Conservation (phyloP, 2,888 invertebrate genomes). For the Meta bourneti region DNA sequence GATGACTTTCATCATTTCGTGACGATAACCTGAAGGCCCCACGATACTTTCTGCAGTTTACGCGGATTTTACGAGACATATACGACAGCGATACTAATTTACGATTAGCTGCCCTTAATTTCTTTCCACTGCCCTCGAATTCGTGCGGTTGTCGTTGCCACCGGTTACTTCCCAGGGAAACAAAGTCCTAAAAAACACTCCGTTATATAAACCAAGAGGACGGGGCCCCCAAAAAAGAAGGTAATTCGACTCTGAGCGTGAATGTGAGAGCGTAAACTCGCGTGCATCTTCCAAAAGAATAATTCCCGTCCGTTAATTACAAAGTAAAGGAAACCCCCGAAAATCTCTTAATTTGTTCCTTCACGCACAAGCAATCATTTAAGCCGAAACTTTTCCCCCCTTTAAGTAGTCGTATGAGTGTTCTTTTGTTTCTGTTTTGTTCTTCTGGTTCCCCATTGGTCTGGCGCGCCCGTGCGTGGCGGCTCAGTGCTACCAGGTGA, state of each 20-base stretch:
- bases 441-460: constrained; percentile 45
- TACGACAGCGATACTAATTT: constrained; percentile 41
- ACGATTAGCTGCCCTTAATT: constrained; percentile 46
- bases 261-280: constrained; percentile 21
- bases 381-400: constrained; percentile 57
- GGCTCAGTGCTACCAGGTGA: constrained; percentile 69
- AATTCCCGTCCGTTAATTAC: constrained; percentile 69
- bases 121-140: constrained; percentile 22
- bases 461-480: constrained; percentile 59
- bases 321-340: constrained; percentile 38
- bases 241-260: constrained; percentile 30
- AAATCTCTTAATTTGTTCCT: constrained; percentile 72
- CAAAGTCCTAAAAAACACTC: constrained; percentile 1
- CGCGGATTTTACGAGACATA: constrained; percentile 49
- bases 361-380: constrained; percentile 68
- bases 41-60: constrained; percentile 3
- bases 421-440: constrained; percentile 62
- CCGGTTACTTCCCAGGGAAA: constrained; percentile 45
- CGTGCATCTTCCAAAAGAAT: constrained; percentile 47
- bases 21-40: constrained; percentile 30
- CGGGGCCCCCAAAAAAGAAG: background rate
- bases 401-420: constrained; percentile 2
- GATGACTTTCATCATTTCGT: constrained; percentile 1
- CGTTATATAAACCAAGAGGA: background rate
- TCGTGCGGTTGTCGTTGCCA: constrained; percentile 41